Evolutionary conservation across 1,140 invertebrate species (phyloP).

Genomic region (Ericerus pela): DNA sequence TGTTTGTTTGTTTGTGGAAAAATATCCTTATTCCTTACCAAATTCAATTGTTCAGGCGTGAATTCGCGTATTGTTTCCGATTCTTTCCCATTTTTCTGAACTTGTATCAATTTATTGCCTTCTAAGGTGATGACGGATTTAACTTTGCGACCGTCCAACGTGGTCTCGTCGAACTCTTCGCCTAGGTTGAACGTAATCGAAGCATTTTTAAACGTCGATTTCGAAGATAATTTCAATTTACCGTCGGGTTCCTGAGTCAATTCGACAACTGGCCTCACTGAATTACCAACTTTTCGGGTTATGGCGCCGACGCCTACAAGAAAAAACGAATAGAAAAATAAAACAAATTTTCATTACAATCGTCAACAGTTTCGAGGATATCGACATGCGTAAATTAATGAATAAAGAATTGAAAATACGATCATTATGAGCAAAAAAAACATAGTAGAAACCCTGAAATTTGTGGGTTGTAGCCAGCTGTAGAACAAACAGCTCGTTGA

Average conservation of each 20-base stretch:
- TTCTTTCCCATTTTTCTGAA: conserved; percentile 39
- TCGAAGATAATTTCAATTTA: conserved; percentile 53
- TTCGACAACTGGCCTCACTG: conserved; percentile 56
- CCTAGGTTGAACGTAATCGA: conserved; percentile 63
- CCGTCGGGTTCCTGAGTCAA: conserved; percentile 49
- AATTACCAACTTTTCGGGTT: conserved; percentile 54
- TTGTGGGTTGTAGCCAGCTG: too few relatives aligned
- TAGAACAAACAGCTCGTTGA: too few relatives aligned
- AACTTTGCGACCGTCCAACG: conserved; percentile 66
- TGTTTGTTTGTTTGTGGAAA: background rate
- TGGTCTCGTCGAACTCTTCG: conserved; percentile 72
- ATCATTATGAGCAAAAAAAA: too few relatives aligned
- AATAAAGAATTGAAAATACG: too few relatives aligned
- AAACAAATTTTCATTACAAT: too few relatives aligned
- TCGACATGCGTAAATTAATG: too few relatives aligned
- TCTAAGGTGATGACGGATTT: conserved; percentile 50
- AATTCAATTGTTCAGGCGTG: conserved; percentile 23
- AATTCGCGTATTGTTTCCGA: conserved; percentile 26
- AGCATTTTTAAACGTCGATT: conserved; percentile 69
- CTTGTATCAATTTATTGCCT: conserved; percentile 50
- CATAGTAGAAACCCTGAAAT: too few relatives aligned
- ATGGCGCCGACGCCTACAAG: conserved; percentile 58
- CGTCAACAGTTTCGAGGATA: too few relatives aligned
- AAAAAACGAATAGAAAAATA: background rate
- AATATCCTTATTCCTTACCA: conserved; percentile 17